Evolutionary conservation across 2,113 vertebrate species (phyloP), one percentile per base, ranked within the genome.

Genomic region (Zeus faber): DNA sequence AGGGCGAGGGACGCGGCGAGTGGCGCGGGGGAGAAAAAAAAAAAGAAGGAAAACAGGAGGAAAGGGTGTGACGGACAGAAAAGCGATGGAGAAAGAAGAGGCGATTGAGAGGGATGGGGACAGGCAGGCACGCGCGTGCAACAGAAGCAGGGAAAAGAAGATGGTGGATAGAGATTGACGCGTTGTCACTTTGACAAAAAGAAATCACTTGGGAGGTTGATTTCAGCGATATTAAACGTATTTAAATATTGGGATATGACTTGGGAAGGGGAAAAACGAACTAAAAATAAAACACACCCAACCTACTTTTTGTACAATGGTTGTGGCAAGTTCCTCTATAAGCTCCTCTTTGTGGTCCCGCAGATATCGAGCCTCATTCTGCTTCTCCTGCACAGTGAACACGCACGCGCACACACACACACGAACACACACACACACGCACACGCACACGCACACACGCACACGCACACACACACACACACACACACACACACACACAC

Each of bases 291-390:
- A 39, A 45, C 9, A 26, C 5, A 11, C 9, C 55, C 10, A 35
- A 54, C 84, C 51, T 87, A 99, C 96, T 91, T 98, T 99, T 70
- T 96, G 96, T 59, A 98, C 90, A 5, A 99, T 97, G 13, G 95
- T 93, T 9, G 92, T 92, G 22, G 96, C 96, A 40, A 99, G 91
- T 70, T 98, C 96, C 80, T 98, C 95, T 50, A 97, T 93, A 65
- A 99, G 90, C 69, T 99, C 95, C 29, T 98, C 96, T 80, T 91
- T 95, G 86, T 99, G 94, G 54, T 95, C 94, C 54, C 87, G 91
- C 46, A 99, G 86, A 88, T 98, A 99, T 31, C 91, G 91, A 77
- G 94, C 94, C 78, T 97, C 96, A 35, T 96, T 96, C 88, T 97
- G 96, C 79, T 99, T 98, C 82, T 99, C 95, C 96, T 98, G 46